phyloP scores from a whole-genome alignment of 2,888 invertebrate genomes.

The Neocrepidodera transversa region DNA sequence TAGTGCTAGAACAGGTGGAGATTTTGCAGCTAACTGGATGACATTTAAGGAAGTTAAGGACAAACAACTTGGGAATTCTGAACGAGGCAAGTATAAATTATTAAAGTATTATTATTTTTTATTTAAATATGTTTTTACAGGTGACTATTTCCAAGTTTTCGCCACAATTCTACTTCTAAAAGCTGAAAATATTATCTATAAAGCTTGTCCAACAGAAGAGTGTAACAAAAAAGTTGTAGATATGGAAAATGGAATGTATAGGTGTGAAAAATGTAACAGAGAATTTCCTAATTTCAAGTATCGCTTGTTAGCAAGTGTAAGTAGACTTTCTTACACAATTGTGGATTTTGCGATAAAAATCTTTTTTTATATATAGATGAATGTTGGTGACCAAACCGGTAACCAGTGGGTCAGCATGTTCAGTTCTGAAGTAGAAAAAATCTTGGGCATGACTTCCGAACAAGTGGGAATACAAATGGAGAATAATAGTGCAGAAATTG shows the following conservation, averaged over 20 bases:
- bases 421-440: slow-evolving; percentile 79
- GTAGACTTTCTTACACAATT: slow-evolving; percentile 52
- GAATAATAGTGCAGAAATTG: slow-evolving; percentile 70
- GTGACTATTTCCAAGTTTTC: slow-evolving; percentile 82
- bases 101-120: not conserved
- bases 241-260: slow-evolving; percentile 83
- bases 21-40: slow-evolving; percentile 69
- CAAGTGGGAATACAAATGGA: slow-evolving; percentile 81
- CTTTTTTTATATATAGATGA: slow-evolving; percentile 67
- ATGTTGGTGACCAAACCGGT: slow-evolving; percentile 86
- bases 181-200: slow-evolving; percentile 86
- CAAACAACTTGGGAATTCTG: slow-evolving; percentile 74
- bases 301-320: slow-evolving; percentile 80
- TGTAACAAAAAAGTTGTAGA: slow-evolving; percentile 97
- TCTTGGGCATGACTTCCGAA: slow-evolving; percentile 75
- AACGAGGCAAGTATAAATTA: slow-evolving; percentile 62
- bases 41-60: slow-evolving; percentile 77
- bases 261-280: slow-evolving; percentile 94
- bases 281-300: slow-evolving; percentile 87
- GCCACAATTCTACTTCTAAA: slow-evolving; percentile 81
- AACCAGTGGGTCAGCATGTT: slow-evolving; percentile 93
- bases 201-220: slow-evolving; percentile 85
- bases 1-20: slow-evolving; percentile 61
- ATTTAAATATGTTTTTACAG: slow-evolving; percentile 16
- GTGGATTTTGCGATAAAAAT: not conserved